These are phyloP conservation scores for Pseudonaja textilis DNA, from an alignment of 2,113 vertebrate species.

Conservation along the genomic window DNA sequence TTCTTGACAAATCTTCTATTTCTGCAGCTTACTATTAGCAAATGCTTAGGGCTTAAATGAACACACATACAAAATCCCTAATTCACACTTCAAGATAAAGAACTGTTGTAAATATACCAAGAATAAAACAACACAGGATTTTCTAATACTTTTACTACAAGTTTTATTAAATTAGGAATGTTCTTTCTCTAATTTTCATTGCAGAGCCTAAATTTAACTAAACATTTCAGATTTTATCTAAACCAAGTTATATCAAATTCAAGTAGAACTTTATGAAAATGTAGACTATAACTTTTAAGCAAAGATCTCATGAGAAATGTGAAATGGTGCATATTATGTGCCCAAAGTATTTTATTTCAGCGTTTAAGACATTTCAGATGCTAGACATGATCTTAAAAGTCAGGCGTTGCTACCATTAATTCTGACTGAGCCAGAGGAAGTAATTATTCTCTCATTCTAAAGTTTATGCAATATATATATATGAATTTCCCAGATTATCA, in stretches of 20 bases:
- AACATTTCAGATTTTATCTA: neutral
- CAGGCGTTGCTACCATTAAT: neutral
- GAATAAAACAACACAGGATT: neutral
- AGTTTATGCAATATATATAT: neutral
- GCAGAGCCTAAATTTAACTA: neutral
- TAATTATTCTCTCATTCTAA: neutral
- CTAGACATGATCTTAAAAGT: neutral
- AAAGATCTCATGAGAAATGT: neutral
- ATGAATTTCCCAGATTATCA: neutral
- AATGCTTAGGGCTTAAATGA: neutral
- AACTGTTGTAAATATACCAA: neutral
- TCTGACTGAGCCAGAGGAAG: neutral
- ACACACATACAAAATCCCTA: neutral
- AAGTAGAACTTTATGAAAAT: neutral
- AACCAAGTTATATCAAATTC: neutral
- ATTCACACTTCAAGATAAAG: neutral
- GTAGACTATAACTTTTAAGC: neutral
- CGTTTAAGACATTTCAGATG: neutral
- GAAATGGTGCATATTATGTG: neutral
- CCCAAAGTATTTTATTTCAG: neutral
- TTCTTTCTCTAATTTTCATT: neutral
- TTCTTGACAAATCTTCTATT: neutral
- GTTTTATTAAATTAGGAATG: neutral
- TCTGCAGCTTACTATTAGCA: neutral
- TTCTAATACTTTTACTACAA: neutral